Evolutionary conservation across 2,888 invertebrate genomes (phyloP).

Genomic region (Drosophila recens): DNA sequence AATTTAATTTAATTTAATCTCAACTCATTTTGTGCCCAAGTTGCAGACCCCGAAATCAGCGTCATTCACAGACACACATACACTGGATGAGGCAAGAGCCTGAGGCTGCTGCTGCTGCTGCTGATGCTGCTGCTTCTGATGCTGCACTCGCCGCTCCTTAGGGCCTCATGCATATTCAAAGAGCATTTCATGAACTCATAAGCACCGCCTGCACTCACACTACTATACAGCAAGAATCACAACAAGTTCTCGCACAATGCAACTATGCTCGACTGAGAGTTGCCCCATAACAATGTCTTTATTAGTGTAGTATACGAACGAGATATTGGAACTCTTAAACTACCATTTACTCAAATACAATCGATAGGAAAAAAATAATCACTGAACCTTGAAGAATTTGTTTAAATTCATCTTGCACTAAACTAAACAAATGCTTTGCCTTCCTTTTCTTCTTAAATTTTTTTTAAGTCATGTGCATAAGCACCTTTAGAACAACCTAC

Average conservation of each 20-base stretch:
- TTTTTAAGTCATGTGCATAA: too few relatives aligned
- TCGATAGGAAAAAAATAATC: too few relatives aligned
- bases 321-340: too few relatives aligned
- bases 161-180: slow-evolving; percentile 79
- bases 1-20: slow-evolving; percentile 71
- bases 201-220: slow-evolving; percentile 63
- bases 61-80: slow-evolving; percentile 37
- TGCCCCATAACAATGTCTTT: slow-evolving; percentile 10
- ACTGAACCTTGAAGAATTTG: too few relatives aligned
- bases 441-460: too few relatives aligned
- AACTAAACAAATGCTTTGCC: too few relatives aligned
- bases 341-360: too few relatives aligned
- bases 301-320: too few relatives aligned
- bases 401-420: too few relatives aligned
- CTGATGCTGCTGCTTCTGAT: slow-evolving; percentile 6
- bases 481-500: too few relatives aligned
- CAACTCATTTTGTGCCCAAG: slow-evolving; percentile 50
- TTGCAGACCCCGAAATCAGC: slow-evolving; percentile 50
- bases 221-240: slow-evolving; percentile 7
- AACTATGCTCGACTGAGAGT: slow-evolving; percentile 6
- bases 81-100: slow-evolving; percentile 11
- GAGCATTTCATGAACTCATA: slow-evolving; percentile 78
- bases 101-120: not conserved
- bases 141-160: slow-evolving; percentile 69
- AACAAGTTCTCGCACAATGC: not conserved